Conservation (phyloP, 2,797 vertebrate genomes). For the Acropternis orthonyx region DNA sequence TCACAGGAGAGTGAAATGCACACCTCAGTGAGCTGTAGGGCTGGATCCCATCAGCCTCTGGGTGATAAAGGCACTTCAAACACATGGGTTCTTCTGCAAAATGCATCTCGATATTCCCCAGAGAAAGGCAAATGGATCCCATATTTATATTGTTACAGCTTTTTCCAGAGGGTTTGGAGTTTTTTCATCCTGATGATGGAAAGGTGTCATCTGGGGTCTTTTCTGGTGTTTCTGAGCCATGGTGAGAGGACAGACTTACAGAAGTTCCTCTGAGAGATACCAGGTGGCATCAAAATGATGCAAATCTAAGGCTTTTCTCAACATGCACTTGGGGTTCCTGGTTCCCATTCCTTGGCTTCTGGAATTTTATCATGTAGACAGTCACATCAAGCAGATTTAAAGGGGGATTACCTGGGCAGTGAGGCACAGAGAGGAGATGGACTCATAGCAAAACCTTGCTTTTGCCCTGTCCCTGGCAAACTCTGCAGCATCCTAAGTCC, state of each 20-base stretch:
- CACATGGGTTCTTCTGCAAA: not conserved
- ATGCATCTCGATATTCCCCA: not conserved
- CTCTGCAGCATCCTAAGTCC: not conserved
- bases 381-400: not conserved
- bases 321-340: not conserved
- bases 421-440: not conserved
- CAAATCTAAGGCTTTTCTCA: not conserved
- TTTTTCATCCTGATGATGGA: not conserved
- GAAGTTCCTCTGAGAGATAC: not conserved
- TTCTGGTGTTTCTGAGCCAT: not conserved
- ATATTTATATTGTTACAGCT: not conserved
- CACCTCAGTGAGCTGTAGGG: not conserved
- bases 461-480: not conserved
- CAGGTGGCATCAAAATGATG: not conserved
- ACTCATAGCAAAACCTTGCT: not conserved
- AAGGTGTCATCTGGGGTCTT: not conserved
- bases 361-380: not conserved
- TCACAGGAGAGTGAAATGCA: not conserved
- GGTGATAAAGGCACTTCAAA: not conserved
- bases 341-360: not conserved
- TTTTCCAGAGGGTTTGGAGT: not conserved
- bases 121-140: not conserved
- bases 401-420: not conserved
- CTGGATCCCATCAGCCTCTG: not conserved
- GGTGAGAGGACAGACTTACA: not conserved